A percentile compares a stretch with the other conserved stretches of the same genome.
Evolutionary conservation across 2,113 vertebrate species (phyloP).

Genomic region (Rhizomys pruinosus): DNA sequence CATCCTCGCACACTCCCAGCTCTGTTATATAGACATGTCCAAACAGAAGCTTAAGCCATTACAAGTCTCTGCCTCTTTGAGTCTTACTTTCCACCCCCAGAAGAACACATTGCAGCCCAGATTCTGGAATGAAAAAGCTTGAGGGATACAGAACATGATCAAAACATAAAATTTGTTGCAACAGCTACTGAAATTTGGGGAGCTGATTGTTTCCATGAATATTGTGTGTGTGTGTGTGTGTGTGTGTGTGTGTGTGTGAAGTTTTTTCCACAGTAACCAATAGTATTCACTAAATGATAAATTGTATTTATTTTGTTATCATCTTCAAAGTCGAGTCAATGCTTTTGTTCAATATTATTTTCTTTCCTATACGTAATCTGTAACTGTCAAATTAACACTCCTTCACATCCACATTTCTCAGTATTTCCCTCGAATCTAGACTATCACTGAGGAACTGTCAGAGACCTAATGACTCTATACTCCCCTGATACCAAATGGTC

Average conservation of each 20-base stretch:
- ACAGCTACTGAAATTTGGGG: neutral
- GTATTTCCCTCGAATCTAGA: slow-evolving; percentile 8
- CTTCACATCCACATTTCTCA: slow-evolving; percentile 13
- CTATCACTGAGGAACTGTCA: neutral
- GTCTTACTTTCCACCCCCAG: neutral
- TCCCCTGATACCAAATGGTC: slow-evolving; percentile 5
- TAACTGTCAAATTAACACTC: neutral
- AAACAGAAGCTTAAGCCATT: neutral
- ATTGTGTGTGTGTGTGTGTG: neutral
- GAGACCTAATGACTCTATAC: slow-evolving; percentile 2
- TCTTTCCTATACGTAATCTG: slow-evolving; percentile 44
- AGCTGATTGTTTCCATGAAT: neutral
- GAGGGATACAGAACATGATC: neutral
- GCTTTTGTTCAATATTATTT: slow-evolving; percentile 27
- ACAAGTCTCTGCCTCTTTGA: neutral
- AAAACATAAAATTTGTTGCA: slow-evolving; percentile 1
- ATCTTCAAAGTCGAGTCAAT: slow-evolving; percentile 8
- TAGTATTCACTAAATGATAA: slow-evolving; percentile 4
- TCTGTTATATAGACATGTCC: neutral
- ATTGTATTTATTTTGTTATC: slow-evolving; percentile 22
- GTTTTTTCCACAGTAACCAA: neutral
- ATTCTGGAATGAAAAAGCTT: neutral
- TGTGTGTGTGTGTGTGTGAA: neutral
- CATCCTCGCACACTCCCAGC: neutral
- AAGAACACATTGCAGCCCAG: neutral